Evolutionary conservation across 2,797 vertebrate genomes (phyloP).

Genomic region (Phrynocephalus forsythii): DNA sequence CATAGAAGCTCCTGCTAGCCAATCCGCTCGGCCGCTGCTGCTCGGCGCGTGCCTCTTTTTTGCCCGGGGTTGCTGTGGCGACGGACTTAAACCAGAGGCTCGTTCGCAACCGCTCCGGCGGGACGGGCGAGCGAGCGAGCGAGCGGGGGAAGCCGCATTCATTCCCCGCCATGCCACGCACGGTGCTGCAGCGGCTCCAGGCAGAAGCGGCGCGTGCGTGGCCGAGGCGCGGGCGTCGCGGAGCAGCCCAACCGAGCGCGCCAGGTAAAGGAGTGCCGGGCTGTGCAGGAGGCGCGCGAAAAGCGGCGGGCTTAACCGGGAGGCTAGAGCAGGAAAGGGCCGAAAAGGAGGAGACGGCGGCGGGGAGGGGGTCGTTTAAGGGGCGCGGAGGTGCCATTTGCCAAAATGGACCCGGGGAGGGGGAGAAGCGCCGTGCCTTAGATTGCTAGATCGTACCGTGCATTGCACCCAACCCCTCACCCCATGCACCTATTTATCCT

Average conservation of each 20-base stretch:
- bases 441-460: background rate
- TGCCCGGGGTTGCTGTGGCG: constrained; percentile 57
- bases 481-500: background rate
- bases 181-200: constrained; percentile 51
- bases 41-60: constrained; percentile 6
- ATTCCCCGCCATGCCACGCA: constrained; percentile 27
- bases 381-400: background rate
- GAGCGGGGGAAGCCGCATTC: background rate
- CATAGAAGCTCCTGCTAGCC: constrained; percentile 8
- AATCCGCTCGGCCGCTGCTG: constrained; percentile 1
- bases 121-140: constrained; percentile 1
- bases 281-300: too few relatives aligned
- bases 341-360: background rate
- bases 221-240: background rate
- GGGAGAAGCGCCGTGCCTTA: too few relatives aligned
- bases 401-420: background rate
- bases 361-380: background rate
- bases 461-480: background rate
- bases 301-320: too few relatives aligned
- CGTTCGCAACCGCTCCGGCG: constrained; percentile 13
- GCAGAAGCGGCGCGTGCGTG: constrained; percentile 34
- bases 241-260: background rate
- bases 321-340: constrained; percentile 49
- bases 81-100: constrained; percentile 60
- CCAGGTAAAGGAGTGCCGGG: background rate